Conservation (phyloP, 2,113 vertebrate genomes). For the Lagopus leucura region DNA sequence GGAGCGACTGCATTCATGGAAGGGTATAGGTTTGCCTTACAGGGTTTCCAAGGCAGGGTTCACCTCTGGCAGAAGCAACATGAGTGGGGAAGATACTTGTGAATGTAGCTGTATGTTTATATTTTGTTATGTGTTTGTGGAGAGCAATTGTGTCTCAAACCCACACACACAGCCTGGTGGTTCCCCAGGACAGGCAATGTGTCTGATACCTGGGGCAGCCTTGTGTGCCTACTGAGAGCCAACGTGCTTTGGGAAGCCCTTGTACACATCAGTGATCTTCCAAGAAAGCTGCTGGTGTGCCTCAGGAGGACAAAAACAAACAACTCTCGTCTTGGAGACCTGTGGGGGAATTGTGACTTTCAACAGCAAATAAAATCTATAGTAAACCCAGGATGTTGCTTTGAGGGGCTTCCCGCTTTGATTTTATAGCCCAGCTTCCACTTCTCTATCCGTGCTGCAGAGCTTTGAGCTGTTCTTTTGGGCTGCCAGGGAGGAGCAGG, state of each 20-base stretch:
- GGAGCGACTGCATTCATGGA: fast-evolving
- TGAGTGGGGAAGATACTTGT: not conserved
- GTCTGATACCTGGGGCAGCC: fast-evolving
- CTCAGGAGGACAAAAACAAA: not conserved
- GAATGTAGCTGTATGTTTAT: not conserved
- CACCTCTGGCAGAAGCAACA: not conserved
- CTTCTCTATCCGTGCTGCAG: not conserved
- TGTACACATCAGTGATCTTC: not conserved
- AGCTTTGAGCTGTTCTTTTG: not conserved
- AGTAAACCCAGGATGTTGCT: not conserved
- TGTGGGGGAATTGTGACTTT: not conserved
- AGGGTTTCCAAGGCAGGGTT: not conserved
- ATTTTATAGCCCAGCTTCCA: not conserved
- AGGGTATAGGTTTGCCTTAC: not conserved
- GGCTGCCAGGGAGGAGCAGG: not conserved
- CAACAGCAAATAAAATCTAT: not conserved
- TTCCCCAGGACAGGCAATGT: not conserved
- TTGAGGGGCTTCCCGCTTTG: not conserved
- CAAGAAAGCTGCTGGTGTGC: not conserved
- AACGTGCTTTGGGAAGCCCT: constrained; percentile 4
- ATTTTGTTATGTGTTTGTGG: not conserved
- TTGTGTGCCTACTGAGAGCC: not conserved
- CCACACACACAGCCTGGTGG: not conserved
- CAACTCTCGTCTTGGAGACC: not conserved
- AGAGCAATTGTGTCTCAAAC: not conserved